These are phyloP conservation scores for Palythoa heliodiscus DNA, from an alignment of 92 coral and sea anemone genomes.

Conservation along the genomic window DNA sequence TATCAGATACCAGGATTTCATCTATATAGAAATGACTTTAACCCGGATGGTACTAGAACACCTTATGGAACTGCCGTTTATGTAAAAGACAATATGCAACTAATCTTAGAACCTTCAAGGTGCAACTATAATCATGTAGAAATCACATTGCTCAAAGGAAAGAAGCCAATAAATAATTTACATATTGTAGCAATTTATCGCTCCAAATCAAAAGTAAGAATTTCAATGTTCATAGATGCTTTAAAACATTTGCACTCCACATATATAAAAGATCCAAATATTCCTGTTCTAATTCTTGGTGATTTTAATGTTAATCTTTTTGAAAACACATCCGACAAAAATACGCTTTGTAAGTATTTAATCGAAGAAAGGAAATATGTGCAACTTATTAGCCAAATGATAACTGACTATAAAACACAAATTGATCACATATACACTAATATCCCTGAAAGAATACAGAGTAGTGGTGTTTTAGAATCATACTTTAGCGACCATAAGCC, in stretches of 20 bases:
- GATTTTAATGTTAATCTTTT: slow-evolving; percentile 60
- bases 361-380: slow-evolving; percentile 56
- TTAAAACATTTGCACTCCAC: slow-evolving; percentile 7
- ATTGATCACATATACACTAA: slow-evolving; percentile 70
- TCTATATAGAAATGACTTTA: slow-evolving; percentile 55
- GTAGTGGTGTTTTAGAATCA: slow-evolving; percentile 59
- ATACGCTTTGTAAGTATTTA: slow-evolving; percentile 49
- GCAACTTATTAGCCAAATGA: slow-evolving; percentile 57
- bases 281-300: slow-evolving; percentile 52
- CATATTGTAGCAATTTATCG: slow-evolving; percentile 64
- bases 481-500: slow-evolving; percentile 76
- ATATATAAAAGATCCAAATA: slow-evolving; percentile 8
- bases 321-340: slow-evolving; percentile 51
- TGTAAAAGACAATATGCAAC: slow-evolving; percentile 21
- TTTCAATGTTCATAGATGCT: slow-evolving; percentile 42
- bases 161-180: slow-evolving; percentile 51
- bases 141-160: slow-evolving; percentile 48
- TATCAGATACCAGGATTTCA: slow-evolving; percentile 37
- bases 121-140: slow-evolving; percentile 58
- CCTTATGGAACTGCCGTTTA: slow-evolving; percentile 37
- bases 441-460: slow-evolving; percentile 52
- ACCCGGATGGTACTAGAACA: slow-evolving; percentile 39
- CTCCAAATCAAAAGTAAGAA: slow-evolving; percentile 52
- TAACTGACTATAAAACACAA: slow-evolving; percentile 60
- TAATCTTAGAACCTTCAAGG: slow-evolving; percentile 31